Conservation (phyloP, 2,113 vertebrate species). For the Empidonax alnorum region DNA sequence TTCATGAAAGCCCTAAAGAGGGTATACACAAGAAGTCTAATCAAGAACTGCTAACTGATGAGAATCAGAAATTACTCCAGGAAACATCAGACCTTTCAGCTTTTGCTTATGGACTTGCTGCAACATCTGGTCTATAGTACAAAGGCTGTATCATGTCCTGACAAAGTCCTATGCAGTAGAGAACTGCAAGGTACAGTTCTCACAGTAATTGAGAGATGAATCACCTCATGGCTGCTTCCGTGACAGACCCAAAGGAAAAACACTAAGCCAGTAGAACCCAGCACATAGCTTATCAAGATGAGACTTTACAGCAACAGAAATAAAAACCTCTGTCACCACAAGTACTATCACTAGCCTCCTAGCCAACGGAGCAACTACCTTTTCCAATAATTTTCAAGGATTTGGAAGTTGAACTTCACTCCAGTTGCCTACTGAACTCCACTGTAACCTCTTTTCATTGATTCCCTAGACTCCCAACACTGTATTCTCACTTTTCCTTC, state of each 20-base stretch:
- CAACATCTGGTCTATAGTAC: background rate
- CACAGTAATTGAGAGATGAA: background rate
- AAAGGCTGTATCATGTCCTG: background rate
- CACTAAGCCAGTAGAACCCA: background rate
- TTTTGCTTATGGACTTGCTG: background rate
- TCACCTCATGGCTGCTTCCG: fast-evolving
- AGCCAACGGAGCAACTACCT: background rate
- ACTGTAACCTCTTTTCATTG: background rate
- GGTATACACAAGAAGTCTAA: background rate
- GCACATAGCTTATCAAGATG: background rate
- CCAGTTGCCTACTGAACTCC: background rate
- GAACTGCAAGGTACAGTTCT: background rate
- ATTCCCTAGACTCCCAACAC: background rate
- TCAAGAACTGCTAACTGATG: background rate
- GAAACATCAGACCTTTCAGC: background rate
- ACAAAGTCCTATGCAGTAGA: background rate
- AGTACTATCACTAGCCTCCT: background rate
- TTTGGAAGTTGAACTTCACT: background rate
- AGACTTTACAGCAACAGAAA: background rate
- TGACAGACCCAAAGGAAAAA: background rate
- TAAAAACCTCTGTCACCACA: background rate
- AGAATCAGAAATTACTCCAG: background rate
- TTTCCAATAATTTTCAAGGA: background rate
- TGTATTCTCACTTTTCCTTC: background rate
- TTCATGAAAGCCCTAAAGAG: background rate